Conservation (phyloP, 2,113 vertebrate genomes). For the Dromaius novaehollandiae region DNA sequence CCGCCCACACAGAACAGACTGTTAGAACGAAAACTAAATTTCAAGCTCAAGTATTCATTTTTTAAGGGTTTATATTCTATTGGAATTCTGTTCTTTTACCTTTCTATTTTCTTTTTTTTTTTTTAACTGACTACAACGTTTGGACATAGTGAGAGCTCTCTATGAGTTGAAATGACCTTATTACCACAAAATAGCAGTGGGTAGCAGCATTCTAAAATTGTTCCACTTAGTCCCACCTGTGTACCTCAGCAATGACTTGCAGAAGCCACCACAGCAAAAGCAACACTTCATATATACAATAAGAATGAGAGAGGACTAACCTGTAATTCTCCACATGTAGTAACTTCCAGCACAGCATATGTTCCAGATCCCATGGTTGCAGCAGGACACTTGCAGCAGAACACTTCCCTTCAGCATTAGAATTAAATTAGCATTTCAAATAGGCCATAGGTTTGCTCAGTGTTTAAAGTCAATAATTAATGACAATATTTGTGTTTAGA, state of each 20-base stretch:
- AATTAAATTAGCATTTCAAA: not conserved
- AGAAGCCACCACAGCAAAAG: not conserved
- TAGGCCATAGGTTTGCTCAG: not conserved
- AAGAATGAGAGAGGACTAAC: not conserved
- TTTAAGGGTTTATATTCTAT: not conserved
- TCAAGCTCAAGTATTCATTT: not conserved
- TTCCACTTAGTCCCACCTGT: not conserved
- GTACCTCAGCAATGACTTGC: not conserved
- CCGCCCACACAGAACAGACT: not conserved
- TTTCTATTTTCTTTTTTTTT: not conserved
- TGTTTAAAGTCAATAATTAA: not conserved
- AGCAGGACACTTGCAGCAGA: not conserved
- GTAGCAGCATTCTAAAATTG: not conserved
- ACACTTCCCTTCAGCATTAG: not conserved
- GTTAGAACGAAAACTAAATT: not conserved
- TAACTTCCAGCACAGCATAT: not conserved
- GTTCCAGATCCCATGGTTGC: not conserved
- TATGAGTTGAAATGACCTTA: not conserved
- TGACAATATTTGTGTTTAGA: not conserved
- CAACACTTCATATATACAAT: not conserved
- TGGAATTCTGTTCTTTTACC: not conserved
- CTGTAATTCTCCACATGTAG: not conserved
- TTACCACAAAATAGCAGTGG: not conserved
- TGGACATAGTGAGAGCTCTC: not conserved
- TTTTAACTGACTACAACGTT: not conserved